Base-by-base conservation (phyloP, 2,888 invertebrate species). In the Cryptocheilus praepositus region DNA sequence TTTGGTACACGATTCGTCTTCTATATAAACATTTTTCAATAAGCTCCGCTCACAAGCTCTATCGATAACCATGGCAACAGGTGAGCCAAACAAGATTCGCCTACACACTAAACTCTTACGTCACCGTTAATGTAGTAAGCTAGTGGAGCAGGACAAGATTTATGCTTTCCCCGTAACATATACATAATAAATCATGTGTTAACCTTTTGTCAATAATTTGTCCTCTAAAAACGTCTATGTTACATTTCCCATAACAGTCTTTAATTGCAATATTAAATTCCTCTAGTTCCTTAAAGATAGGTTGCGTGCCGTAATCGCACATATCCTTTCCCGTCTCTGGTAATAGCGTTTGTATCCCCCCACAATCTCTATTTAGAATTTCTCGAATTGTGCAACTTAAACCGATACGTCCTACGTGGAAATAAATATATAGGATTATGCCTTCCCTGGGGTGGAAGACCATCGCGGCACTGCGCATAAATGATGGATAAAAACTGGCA, bases 201-300 rank as follows among this genome's bases (percentile, higher is more conserved):
- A 64, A 72, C 61, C 46, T 68, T 44, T 64, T 51, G 56, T 61
- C 60, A 56, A 70, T 64, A 77, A 69, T 70, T 72, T 73, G 46
- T 71, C 67, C 53, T 64, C 73, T 70, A 71, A 70, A 74, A 76
- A 76, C 61, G 56, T 66, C 67, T 78, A 76, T 74, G 70, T 67
- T 77, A 77, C 73, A 73, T 70, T 53, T 21, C 21, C 64, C 53
- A 28, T 75, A 80, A 79, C 79, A 79, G 80, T 79, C 80, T 79
- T 74, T 60, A 56, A 65, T 73, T 76, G 65, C 46, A 71, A 74
- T 70, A 71, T 74, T 76, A 72, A 67, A 72, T 73, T 71, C 63
- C 55, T 71, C 61, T 77, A 64, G 61, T 60, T 62, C 57, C 67
- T 71, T 67, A 74, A 70, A 67, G 53, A 57, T 73, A 72, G 54